A percentile compares a stretch with the other conserved stretches of the same genome.
phyloP scores from a whole-genome alignment of 1,140 invertebrate genomes.

The Pachypeltis micranthus region DNA sequence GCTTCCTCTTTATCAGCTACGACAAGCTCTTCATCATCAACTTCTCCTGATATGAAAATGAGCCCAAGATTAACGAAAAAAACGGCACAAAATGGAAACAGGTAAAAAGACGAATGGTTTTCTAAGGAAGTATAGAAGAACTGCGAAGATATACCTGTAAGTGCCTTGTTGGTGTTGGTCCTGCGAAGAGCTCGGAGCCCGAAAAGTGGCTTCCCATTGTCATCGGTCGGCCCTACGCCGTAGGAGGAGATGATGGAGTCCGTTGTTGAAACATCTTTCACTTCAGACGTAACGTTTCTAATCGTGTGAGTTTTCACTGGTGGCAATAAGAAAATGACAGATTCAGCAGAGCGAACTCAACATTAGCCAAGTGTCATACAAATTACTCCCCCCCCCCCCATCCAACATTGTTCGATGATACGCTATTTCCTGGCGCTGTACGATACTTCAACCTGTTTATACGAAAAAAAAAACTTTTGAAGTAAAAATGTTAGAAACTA shows the following conservation, averaged over 20 bases:
- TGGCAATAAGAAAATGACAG: conserved; percentile 14
- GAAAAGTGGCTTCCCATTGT: conserved; percentile 61
- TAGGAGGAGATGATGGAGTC: conserved; percentile 67
- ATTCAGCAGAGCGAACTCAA: too few relatives aligned
- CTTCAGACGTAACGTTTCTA: conserved; percentile 13
- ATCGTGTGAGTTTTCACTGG: conserved; percentile 20
- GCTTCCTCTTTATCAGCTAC: conserved; percentile 11
- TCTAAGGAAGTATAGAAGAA: too few relatives aligned
- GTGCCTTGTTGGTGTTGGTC: conserved; percentile 39
- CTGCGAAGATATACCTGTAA: conserved; percentile 41
- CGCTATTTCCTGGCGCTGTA: too few relatives aligned
- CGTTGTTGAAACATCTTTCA: conserved; percentile 33
- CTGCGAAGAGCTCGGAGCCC: conserved; percentile 57
- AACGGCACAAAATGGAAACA: not conserved
- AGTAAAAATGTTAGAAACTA: too few relatives aligned
- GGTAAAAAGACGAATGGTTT: conserved; percentile 13
- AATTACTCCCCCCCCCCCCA: too few relatives aligned
- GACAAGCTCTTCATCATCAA: not conserved
- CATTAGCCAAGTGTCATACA: too few relatives aligned
- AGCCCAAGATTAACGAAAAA: conserved; percentile 3
- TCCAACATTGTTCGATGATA: too few relatives aligned
- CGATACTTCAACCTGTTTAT: too few relatives aligned
- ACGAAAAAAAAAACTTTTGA: too few relatives aligned
- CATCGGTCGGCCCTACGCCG: conserved; percentile 65
- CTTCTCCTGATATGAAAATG: not conserved